Evolutionary conservation across 2,113 vertebrate genomes (phyloP), one percentile per base, ranked within the genome.

Genomic region (Pangasianodon gigas): DNA sequence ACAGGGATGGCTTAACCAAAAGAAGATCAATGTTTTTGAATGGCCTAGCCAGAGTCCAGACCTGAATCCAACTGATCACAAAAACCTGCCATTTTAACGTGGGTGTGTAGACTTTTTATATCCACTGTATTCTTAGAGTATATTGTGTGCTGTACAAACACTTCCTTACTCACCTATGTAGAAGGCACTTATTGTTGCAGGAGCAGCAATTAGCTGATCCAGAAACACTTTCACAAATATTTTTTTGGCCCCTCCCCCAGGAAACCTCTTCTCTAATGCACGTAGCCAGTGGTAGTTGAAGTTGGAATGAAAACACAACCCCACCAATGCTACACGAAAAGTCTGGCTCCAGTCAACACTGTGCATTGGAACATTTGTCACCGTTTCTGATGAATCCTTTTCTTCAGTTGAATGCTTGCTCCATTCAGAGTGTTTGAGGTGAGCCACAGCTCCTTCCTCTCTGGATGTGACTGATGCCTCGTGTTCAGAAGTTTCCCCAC

Each of bases 211-310:
- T 74, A 96, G 84, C 90, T 97, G 97, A 92, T 97, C 96, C 86
- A 96, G 89, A 67, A 95, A 91, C 26, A 97, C 96, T 85, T 97
- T 97, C 11, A 91, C 87, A 0, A 93, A 90, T 11, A 97, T 81
- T 3, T 89, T 95, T 89, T 19, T 95, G 29, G 93, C 41, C 4
- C 95, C 82, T 0, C 93, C 94, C 3, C 96, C 93, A 0, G 96
- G 96, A 93, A 96, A 92, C 91, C 93, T 91, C 93, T 91, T 95
- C 92, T 97, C 97, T 93, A 97, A 93, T 37, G 91, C 91, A 60
- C 92, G 90, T n/a, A 97, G 93, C 96, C 97, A 97, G 75, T 95
- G 92, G 90, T 96, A 97, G 92, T 97, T 97, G 92, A 97, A 96
- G 94, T 94, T 97, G 91, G 96, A 91, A 88, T 97, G 96, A 92